A percentile compares a stretch with the other conserved stretches of the same genome.
Evolutionary conservation across 2,113 vertebrate species (phyloP).

Genomic region (Mola mola): DNA sequence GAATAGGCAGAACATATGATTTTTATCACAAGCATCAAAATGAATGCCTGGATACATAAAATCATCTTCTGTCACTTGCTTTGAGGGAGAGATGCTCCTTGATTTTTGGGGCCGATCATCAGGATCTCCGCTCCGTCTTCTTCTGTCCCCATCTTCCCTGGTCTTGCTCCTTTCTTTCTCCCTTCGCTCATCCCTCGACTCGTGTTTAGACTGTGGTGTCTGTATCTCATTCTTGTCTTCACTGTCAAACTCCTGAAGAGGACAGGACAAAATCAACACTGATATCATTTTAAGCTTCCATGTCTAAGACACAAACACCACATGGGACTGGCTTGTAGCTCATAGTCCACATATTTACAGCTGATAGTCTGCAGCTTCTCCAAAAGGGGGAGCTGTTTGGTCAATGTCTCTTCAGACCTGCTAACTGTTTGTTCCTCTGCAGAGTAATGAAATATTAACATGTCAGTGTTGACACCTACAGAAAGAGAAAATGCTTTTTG

Average conservation of each 20-base stretch:
- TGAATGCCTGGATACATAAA: background rate
- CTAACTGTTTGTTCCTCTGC: background rate
- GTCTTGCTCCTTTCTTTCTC: constrained; percentile 76
- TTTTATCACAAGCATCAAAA: too few relatives aligned
- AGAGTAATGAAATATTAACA: background rate
- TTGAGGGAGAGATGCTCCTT: constrained; percentile 68
- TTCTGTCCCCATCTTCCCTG: constrained; percentile 69
- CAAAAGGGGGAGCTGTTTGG: constrained; percentile 7
- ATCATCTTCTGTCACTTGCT: constrained; percentile 44
- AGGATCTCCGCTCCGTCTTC: constrained; percentile 62
- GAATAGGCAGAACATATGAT: background rate
- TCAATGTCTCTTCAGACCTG: background rate
- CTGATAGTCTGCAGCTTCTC: background rate
- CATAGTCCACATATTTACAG: background rate
- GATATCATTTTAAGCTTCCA: too few relatives aligned
- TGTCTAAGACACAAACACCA: background rate
- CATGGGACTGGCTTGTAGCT: background rate
- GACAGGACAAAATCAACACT: background rate
- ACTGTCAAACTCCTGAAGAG: constrained; percentile 80
- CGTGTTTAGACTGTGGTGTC: constrained; percentile 72
- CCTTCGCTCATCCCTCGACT: constrained; percentile 75
- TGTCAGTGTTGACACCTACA: too few relatives aligned
- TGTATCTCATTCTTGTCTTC: constrained; percentile 73
- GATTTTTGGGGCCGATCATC: constrained; percentile 66
- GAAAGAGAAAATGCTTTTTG: too few relatives aligned